Evolutionary conservation across 1,140 invertebrate species (phyloP), one percentile per base, ranked within the genome.

Genomic region (Plectus sambesii): DNA sequence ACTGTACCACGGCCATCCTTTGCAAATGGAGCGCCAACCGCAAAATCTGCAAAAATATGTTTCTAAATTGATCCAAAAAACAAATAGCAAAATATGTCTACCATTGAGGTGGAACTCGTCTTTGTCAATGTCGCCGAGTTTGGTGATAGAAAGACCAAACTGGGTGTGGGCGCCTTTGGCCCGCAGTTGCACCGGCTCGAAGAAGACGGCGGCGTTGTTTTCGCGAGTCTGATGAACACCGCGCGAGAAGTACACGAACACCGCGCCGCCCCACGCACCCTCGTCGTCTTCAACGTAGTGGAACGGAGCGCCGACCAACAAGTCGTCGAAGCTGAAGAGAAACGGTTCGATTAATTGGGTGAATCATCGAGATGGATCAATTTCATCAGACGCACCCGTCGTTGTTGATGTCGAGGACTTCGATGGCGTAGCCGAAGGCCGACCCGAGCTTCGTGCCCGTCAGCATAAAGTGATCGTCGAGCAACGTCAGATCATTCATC

Each of bases 11-110:
- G 50, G 5, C 83, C 84, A 55, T 79, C 75, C 2, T 77, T 80
- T 70, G 89, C 86, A 66, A 89, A 92, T 0, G 87, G 88, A 20
- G 87, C 87, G 15, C 88, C 88, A 44, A 93, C 79, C 0, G 85
- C 87, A 38, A 93, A 73, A 69, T 93, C 88, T 68, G 35, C 15
- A 37, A 24, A 55, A 15, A 51, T 39, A n/a, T 25, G 15, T 42
- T 9, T 15, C 15, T 47, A 54, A 49, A 51, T 44, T 61, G 56
- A 24, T 33, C n/a, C n/a, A n/a, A n/a, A n/a, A n/a, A n/a, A n/a
- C n/a, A n/a, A n/a, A n/a, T n/a, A n/a, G n/a, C n/a, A n/a, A n/a
- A n/a, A n/a, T n/a, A n/a, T n/a, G n/a, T n/a, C n/a, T n/a, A n/a
- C n/a, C n/a, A n/a, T n/a, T n/a, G n/a, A n/a, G n/a, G 39, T 25